Evolutionary conservation across 37 sponge, comb jelly and placozoan genomes (phyloP).

Genomic region (Spongilla lacustris): DNA sequence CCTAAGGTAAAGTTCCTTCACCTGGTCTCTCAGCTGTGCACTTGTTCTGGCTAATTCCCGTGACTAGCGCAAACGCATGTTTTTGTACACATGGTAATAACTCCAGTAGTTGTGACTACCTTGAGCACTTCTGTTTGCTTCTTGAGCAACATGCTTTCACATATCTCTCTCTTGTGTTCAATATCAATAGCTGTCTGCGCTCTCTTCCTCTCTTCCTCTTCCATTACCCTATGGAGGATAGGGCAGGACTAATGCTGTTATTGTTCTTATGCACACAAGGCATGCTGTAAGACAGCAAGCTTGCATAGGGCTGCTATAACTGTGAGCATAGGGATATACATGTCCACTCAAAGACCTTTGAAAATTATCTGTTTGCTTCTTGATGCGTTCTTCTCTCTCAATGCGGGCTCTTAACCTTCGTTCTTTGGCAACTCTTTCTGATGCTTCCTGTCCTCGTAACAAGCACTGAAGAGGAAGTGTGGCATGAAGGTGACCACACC

Average conservation of each 20-base stretch:
- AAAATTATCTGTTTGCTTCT: slow-evolving; percentile 1
- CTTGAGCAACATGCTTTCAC: neutral
- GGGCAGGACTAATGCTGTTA: too few relatives aligned
- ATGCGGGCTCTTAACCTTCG: neutral
- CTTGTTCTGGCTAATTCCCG: neutral
- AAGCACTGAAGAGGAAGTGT: neutral
- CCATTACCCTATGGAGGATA: neutral
- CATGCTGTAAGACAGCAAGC: too few relatives aligned
- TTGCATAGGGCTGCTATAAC: too few relatives aligned
- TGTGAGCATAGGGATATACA: neutral
- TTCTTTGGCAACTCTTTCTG: neutral
- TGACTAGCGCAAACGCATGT: too few relatives aligned
- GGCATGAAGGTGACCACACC: too few relatives aligned
- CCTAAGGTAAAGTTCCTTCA: slow-evolving; percentile 16
- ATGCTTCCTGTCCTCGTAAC: neutral
- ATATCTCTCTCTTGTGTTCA: slow-evolving; percentile 15
- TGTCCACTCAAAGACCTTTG: neutral
- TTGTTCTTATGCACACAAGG: too few relatives aligned
- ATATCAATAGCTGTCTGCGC: neutral
- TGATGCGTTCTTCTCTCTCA: slow-evolving; percentile 2
- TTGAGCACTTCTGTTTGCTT: neutral
- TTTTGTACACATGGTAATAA: too few relatives aligned
- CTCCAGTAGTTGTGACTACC: too few relatives aligned
- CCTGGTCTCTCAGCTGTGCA: neutral
- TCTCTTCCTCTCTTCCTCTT: slow-evolving; percentile 19